These are phyloP conservation scores for Apamea epomidion DNA, from an alignment of 2,888 invertebrate species.

Conservation along the genomic window DNA sequence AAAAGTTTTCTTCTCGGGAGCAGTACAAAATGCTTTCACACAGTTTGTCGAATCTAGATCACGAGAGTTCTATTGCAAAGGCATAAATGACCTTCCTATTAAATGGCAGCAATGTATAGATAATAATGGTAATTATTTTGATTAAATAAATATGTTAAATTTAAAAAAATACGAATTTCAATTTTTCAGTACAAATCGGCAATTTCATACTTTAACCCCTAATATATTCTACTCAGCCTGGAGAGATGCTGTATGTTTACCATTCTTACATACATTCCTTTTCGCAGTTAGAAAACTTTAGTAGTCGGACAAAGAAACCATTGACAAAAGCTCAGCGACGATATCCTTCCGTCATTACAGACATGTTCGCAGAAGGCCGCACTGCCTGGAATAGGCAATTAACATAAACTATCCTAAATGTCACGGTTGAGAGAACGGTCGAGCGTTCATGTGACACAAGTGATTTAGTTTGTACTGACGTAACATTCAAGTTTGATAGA, in stretches of 20 bases:
- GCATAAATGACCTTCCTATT: no score
- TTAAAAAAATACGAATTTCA: no score
- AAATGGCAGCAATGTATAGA: no score
- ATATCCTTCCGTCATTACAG: constrained; percentile 11
- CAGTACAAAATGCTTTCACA: no score
- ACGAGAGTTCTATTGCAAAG: no score
- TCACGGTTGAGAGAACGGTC: constrained; percentile 21
- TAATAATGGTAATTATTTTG: no score
- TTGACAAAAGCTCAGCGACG: constrained; percentile 10
- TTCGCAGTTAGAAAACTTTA: background rate
- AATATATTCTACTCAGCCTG: background rate
- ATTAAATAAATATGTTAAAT: no score
- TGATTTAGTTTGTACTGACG: background rate
- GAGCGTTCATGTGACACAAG: background rate
- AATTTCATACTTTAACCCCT: no score
- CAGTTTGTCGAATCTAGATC: no score
- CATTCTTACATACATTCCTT: background rate
- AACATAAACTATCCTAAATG: constrained; percentile 58
- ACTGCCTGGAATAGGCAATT: constrained; percentile 46
- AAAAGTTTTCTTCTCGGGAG: no score
- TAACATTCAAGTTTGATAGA: background rate
- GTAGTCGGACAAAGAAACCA: constrained; percentile 5
- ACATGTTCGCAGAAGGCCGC: constrained; percentile 21
- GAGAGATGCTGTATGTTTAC: no score
- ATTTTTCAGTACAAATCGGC: no score